Conservation (phyloP, 2,113 vertebrate genomes). For the Entomyzon cyanotis region DNA sequence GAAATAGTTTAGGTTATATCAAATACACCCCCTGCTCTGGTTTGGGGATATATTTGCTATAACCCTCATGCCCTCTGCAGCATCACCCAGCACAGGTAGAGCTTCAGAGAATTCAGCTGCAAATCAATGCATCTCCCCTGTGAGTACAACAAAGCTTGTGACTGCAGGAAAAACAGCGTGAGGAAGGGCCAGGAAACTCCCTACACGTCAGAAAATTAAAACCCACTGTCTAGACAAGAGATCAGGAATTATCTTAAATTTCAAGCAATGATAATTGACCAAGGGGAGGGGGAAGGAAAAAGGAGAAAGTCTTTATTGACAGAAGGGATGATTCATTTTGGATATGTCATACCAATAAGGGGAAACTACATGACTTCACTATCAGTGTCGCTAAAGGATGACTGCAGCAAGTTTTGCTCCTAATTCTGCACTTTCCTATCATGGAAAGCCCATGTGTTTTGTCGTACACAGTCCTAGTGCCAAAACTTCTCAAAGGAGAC, state of each 20-base stretch:
- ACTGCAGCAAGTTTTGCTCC: background rate
- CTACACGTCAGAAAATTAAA: constrained; percentile 9
- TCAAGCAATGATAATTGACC: background rate
- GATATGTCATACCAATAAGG: background rate
- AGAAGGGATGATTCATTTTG: background rate
- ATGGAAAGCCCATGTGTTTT: background rate
- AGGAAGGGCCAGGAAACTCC: background rate
- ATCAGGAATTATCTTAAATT: constrained; percentile 19
- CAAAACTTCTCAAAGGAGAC: background rate
- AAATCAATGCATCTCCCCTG: background rate
- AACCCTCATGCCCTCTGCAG: background rate
- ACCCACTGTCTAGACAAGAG: constrained; percentile 24
- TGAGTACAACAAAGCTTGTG: background rate
- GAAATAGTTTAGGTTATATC: background rate
- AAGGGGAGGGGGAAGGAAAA: background rate
- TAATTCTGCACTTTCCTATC: background rate
- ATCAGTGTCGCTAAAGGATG: background rate
- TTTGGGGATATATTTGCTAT: background rate
- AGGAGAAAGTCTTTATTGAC: background rate
- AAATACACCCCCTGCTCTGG: background rate
- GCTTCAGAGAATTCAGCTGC: background rate
- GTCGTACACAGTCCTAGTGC: background rate
- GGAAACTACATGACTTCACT: background rate
- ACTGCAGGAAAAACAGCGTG: background rate
- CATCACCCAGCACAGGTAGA: background rate